Evolutionary conservation across 2,888 invertebrate species (phyloP).

Genomic region (Tenthredo notha): DNA sequence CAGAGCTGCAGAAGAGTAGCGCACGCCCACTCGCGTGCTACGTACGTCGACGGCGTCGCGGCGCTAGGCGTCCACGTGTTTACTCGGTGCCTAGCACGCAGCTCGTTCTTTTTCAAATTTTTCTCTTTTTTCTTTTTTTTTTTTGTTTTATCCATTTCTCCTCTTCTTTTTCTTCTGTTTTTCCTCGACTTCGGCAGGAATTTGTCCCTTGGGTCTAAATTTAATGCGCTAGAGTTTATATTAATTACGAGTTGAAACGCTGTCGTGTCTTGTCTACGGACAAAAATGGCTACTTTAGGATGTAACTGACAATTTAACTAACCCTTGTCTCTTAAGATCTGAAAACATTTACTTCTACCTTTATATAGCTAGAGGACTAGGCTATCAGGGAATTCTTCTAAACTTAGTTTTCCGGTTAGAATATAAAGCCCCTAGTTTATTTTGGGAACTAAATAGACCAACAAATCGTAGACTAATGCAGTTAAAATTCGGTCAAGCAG

Average conservation of each 20-base stretch:
- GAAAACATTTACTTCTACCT: background rate
- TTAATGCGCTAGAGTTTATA: constrained; percentile 37
- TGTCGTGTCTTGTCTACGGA: constrained; percentile 15
- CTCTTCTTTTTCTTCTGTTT: background rate
- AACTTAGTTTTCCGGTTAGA: constrained; percentile 7
- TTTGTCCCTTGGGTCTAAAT: constrained; percentile 51
- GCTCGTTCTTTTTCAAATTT: background rate
- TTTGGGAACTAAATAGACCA: background rate
- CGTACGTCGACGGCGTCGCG: constrained; percentile 65
- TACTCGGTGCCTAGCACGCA: background rate
- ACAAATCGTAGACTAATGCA: background rate
- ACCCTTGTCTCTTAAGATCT: background rate
- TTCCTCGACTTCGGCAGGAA: constrained; percentile 26
- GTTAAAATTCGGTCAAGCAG: background rate
- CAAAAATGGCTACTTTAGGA: constrained; percentile 19
- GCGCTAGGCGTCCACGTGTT: constrained; percentile 59
- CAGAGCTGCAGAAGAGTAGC: background rate
- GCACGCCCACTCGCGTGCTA: constrained; percentile 40
- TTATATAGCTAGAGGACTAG: background rate
- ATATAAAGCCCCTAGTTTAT: background rate
- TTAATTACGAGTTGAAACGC: constrained; percentile 50
- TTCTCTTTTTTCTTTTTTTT: background rate
- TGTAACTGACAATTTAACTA: constrained; percentile 16
- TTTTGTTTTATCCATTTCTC: background rate
- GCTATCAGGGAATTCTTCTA: background rate